Percentiles rank a stretch among this genome's conserved stretches.
These are phyloP conservation scores for Tapirus indicus DNA, from an alignment of 2,797 vertebrate genomes.

Conservation along the genomic window DNA sequence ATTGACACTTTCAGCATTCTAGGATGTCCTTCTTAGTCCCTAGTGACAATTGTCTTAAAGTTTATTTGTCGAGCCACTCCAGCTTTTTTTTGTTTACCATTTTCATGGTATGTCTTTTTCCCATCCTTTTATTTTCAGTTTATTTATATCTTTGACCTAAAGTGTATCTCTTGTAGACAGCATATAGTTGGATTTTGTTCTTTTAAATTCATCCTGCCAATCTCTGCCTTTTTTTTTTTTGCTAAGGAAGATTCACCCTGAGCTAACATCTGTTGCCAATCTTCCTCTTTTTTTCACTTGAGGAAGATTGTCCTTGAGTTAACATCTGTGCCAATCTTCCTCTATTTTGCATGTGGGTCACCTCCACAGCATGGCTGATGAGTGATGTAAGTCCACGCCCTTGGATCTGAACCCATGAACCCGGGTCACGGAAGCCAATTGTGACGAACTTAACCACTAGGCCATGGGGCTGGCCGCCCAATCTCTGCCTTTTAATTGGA, in stretches of 20 bases:
- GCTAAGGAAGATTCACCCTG: no score
- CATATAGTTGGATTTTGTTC: neutral
- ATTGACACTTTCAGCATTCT: neutral
- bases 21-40: neutral
- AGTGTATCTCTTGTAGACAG: neutral
- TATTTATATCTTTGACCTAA: neutral
- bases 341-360: no score
- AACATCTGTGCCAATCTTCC: no score
- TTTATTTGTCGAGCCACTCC: neutral
- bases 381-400: no score
- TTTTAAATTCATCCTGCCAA: neutral
- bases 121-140: neutral
- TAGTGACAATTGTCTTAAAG: neutral
- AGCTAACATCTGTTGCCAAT: no score
- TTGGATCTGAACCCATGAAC: no score
- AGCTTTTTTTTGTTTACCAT: neutral
- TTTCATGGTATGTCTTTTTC: neutral
- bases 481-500: neutral
- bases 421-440: no score
- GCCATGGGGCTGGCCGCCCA: no score
- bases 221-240: neutral
- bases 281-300: no score
- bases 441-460: no score
- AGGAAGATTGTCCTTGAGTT: no score
- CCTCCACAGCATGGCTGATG: no score